These are phyloP conservation scores for Muscidifurax raptorellus DNA, from an alignment of 1,140 invertebrate genomes.

Conservation along the genomic window DNA sequence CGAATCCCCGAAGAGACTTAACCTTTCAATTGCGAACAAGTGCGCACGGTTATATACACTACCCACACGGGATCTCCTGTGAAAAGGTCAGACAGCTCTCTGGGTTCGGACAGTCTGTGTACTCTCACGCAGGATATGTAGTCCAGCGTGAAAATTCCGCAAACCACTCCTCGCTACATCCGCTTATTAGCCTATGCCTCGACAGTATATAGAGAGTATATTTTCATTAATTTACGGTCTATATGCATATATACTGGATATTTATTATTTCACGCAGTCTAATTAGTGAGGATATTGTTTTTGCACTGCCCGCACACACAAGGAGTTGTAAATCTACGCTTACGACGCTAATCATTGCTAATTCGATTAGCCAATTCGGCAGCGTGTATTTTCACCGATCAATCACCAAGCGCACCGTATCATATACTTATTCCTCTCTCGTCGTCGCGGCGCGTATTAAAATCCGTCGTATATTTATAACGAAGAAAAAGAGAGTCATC, in stretches of 20 bases:
- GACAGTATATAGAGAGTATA: background rate
- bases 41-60: background rate
- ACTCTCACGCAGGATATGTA: conserved; percentile 14
- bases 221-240: conserved; percentile 17
- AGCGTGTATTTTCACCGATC: background rate
- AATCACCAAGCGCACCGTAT: background rate
- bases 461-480: too few relatives aligned
- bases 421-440: too few relatives aligned
- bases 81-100: background rate
- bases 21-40: background rate
- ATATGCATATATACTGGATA: background rate
- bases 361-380: background rate
- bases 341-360: background rate
- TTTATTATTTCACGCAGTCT: conserved; percentile 37
- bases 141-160: conserved; percentile 25
- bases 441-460: too few relatives aligned
- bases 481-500: too few relatives aligned
- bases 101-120: too few relatives aligned
- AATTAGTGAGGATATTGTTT: background rate
- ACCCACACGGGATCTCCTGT: background rate
- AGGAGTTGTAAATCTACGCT: background rate
- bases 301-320: background rate
- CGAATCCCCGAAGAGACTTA: background rate
- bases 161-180: conserved; percentile 34
- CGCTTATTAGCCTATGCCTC: conserved; percentile 35